Evolutionary conservation across 2,113 vertebrate genomes (phyloP).

Genomic region (Scortum barcoo): DNA sequence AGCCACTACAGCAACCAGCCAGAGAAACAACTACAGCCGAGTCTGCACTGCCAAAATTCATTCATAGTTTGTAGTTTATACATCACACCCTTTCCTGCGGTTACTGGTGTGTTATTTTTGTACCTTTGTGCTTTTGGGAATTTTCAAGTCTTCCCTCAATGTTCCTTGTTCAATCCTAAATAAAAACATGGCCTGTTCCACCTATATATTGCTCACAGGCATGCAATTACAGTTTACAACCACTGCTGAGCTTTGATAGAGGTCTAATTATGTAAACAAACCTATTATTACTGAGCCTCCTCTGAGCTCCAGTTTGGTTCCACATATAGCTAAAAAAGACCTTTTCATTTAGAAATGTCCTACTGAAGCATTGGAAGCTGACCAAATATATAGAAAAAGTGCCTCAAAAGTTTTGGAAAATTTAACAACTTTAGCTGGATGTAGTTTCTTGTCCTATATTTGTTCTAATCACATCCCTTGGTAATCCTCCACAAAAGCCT

Average conservation of each 20-base stretch:
- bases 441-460: constrained; percentile 14
- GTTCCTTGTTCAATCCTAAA: constrained; percentile 17
- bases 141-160: constrained; percentile 11
- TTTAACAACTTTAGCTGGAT: neutral
- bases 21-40: neutral
- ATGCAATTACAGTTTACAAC: constrained; percentile 63
- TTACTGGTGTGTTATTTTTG: constrained; percentile 49
- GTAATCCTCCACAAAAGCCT: neutral
- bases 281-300: constrained; percentile 66
- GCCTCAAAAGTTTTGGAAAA: constrained; percentile 36
- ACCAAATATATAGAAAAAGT: constrained; percentile 24
- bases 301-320: constrained; percentile 35
- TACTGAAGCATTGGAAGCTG: constrained; percentile 42
- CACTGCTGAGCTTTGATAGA: constrained; percentile 55
- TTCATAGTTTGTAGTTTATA: constrained; percentile 20
- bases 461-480: constrained; percentile 8
- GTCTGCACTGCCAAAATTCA: constrained; percentile 5
- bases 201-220: constrained; percentile 48
- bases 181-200: constrained; percentile 22
- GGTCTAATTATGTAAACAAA: constrained; percentile 72
- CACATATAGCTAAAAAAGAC: constrained; percentile 31
- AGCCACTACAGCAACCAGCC: neutral
- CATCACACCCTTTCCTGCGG: constrained; percentile 56
- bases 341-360: constrained; percentile 58
- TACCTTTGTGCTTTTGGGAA: constrained; percentile 30